phyloP scores from a whole-genome alignment of 2,888 invertebrate species.

The Apodemia zela region DNA sequence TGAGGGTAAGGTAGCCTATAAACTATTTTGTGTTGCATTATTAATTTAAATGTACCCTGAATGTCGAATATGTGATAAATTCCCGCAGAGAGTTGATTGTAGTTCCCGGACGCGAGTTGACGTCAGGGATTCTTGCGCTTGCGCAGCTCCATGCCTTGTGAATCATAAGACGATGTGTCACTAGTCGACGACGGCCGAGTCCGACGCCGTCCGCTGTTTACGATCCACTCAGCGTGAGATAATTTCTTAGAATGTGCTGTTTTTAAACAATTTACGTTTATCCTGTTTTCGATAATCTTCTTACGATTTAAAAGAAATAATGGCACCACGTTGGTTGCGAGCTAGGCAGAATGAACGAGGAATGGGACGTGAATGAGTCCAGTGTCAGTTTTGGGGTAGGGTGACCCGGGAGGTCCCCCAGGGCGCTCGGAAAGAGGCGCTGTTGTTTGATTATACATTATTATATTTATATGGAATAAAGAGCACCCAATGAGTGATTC shows the following conservation, averaged over 20 bases:
- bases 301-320: neutral
- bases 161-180: slow-evolving; percentile 74
- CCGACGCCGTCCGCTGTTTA: slow-evolving; percentile 41
- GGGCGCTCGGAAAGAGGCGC: too few relatives aligned
- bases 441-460: too few relatives aligned
- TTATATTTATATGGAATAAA: too few relatives aligned
- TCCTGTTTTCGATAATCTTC: neutral
- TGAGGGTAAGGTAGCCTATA: too few relatives aligned
- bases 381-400: too few relatives aligned
- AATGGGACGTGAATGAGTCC: too few relatives aligned
- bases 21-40: neutral
- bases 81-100: slow-evolving; percentile 38
- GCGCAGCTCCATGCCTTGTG: slow-evolving; percentile 53
- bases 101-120: slow-evolving; percentile 63
- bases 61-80: slow-evolving; percentile 25
- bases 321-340: too few relatives aligned
- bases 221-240: slow-evolving; percentile 40
- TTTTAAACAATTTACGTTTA: slow-evolving; percentile 16
- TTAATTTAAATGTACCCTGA: neutral
- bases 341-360: too few relatives aligned
- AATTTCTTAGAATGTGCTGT: slow-evolving; percentile 44
- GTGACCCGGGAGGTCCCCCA: too few relatives aligned
- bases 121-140: slow-evolving; percentile 67
- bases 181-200: slow-evolving; percentile 37
- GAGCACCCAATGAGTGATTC: too few relatives aligned